These are phyloP conservation scores for Sycophila sp. DNA, from an alignment of 1,140 invertebrate genomes.

Conservation along the genomic window DNA sequence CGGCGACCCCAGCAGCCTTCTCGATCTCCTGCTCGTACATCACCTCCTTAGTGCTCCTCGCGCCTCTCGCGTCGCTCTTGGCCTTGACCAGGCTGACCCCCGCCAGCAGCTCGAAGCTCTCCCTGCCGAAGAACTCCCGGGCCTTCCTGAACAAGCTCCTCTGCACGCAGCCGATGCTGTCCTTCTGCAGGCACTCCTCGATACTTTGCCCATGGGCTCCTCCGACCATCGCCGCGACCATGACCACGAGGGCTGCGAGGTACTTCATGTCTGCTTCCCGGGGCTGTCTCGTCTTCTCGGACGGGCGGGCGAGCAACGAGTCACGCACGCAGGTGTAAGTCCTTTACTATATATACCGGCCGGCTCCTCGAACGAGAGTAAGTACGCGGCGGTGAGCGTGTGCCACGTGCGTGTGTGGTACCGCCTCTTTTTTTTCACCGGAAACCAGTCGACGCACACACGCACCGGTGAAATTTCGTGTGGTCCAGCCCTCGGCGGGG, in stretches of 20 bases:
- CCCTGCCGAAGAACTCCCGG: conserved; percentile 70
- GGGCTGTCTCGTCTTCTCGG: background rate
- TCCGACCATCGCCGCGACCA: background rate
- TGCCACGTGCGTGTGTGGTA: background rate
- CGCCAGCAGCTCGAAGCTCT: conserved; percentile 68
- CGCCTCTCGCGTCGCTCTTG: conserved; percentile 46
- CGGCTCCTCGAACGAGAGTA: background rate
- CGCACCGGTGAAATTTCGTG: background rate
- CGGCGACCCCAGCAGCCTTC: conserved; percentile 63
- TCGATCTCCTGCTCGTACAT: conserved; percentile 63
- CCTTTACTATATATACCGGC: conserved; percentile 10
- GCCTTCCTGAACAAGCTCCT: conserved; percentile 69
- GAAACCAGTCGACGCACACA: background rate
- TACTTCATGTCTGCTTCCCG: background rate
- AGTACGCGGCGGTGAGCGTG: too few relatives aligned
- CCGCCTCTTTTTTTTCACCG: conserved; percentile 13
- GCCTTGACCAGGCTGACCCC: conserved; percentile 70
- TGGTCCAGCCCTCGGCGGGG: background rate
- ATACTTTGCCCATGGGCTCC: conserved; percentile 45
- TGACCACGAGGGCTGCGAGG: background rate
- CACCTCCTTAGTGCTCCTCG: conserved; percentile 61
- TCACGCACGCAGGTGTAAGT: conserved; percentile 18
- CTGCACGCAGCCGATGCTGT: conserved; percentile 76
- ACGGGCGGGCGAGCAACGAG: background rate
- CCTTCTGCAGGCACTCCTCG: conserved; percentile 70